Evolutionary conservation across 2,113 vertebrate genomes (phyloP).

Genomic region (Ptyas mucosa): DNA sequence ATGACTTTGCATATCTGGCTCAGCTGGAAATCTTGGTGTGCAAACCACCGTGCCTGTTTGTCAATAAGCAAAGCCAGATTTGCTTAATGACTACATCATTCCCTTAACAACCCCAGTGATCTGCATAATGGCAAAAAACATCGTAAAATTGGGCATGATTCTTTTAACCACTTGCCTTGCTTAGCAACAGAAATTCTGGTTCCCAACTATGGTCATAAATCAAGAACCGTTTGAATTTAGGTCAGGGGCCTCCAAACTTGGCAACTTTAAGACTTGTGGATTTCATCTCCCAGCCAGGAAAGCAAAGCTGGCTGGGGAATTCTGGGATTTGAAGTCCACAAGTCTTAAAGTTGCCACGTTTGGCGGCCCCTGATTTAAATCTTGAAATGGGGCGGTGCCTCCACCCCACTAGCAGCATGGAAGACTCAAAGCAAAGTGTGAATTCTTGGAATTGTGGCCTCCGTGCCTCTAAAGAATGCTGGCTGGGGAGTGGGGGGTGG

Average conservation of each 20-base stretch:
- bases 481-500: not conserved
- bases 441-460: not conserved
- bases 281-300: not conserved
- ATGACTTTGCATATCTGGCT: not conserved
- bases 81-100: not conserved
- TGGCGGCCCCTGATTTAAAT: too few species aligned
- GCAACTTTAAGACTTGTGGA: not conserved
- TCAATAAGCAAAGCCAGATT: not conserved
- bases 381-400: not conserved
- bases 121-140: not conserved
- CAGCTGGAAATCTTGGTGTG: not conserved
- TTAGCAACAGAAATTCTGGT: not conserved
- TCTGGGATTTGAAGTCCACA: too few species aligned
- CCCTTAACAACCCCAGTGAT: not conserved
- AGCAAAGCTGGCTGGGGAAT: too few species aligned
- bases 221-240: not conserved
- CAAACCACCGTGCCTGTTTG: not conserved
- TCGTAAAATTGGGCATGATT: not conserved
- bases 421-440: not conserved
- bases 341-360: too few species aligned
- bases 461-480: not conserved
- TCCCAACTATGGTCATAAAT: not conserved
- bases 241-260: not conserved
- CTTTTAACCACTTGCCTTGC: not conserved
- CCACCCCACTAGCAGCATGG: not conserved